phyloP scores from a whole-genome alignment of 2,113 vertebrate species.

The Malurus melanocephalus region DNA sequence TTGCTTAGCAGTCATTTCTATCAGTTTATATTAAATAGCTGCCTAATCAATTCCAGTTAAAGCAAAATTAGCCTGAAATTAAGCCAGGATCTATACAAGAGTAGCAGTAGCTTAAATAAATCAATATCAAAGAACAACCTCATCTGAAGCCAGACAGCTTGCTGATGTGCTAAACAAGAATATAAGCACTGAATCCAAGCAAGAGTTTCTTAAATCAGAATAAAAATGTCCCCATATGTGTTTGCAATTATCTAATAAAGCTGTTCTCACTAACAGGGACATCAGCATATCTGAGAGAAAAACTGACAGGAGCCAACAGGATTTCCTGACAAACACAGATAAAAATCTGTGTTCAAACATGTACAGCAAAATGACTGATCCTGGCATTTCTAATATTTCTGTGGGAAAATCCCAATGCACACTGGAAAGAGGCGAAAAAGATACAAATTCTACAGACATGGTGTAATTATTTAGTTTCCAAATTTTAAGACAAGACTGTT shows the following conservation, averaged over 20 bases:
- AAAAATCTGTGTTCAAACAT: background rate
- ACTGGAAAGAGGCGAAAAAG: background rate
- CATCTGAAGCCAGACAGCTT: background rate
- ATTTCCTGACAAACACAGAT: background rate
- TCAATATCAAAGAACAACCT: background rate
- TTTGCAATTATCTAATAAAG: background rate
- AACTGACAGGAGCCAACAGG: background rate
- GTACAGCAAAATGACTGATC: background rate
- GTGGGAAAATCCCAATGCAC: background rate
- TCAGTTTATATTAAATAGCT: background rate
- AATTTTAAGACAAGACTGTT: background rate
- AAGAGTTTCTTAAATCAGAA: background rate
- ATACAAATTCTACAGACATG: background rate
- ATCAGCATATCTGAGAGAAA: background rate
- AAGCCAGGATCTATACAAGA: slow-evolving; percentile 1
- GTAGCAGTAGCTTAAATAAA: slow-evolving; percentile 1
- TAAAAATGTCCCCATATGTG: background rate
- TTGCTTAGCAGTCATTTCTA: background rate
- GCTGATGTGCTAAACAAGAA: background rate
- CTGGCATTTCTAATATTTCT: background rate
- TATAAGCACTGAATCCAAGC: background rate
- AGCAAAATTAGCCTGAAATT: slow-evolving; percentile 33
- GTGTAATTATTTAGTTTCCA: background rate
- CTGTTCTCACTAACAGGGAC: background rate
- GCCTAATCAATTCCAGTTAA: slow-evolving; percentile 7